Percentiles rank a stretch among this genome's conserved stretches.
phyloP scores from a whole-genome alignment of 2,888 invertebrate species.

The Stenolophus ochropezus region DNA sequence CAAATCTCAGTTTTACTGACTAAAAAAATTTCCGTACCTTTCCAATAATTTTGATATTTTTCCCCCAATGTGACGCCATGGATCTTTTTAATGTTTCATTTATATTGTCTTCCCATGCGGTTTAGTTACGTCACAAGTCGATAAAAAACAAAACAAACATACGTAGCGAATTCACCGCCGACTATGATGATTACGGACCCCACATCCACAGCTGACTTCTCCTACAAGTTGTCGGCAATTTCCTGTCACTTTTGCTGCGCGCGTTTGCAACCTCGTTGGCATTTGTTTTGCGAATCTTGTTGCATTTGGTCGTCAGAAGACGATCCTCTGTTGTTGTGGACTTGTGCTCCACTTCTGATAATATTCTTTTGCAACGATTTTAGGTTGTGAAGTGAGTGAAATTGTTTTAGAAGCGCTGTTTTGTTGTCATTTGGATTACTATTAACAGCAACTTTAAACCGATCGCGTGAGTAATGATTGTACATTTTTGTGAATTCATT shows the following conservation, averaged over 20 bases:
- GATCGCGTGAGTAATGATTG: slow-evolving; percentile 22
- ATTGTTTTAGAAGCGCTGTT: slow-evolving; percentile 17
- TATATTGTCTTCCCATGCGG: slow-evolving; percentile 25
- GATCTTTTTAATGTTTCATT: not conserved
- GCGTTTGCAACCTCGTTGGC: not conserved
- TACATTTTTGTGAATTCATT: not conserved
- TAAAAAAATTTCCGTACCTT: not conserved
- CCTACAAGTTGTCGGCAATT: slow-evolving; percentile 43
- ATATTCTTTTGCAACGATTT: not conserved
- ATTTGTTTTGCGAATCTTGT: slow-evolving; percentile 22
- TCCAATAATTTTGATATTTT: not conserved
- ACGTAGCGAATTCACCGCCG: slow-evolving; percentile 16
- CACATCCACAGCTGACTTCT: slow-evolving; percentile 41
- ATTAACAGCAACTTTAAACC: not conserved
- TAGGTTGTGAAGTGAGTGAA: slow-evolving; percentile 23
- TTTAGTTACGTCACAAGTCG: slow-evolving; percentile 27
- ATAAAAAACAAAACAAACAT: slow-evolving; percentile 45
- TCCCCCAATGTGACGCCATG: not conserved
- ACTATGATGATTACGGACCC: slow-evolving; percentile 33
- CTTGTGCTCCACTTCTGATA: not conserved
- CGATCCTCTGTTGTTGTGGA: not conserved
- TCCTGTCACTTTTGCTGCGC: slow-evolving; percentile 48
- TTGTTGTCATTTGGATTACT: slow-evolving; percentile 14
- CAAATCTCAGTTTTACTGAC: not conserved
- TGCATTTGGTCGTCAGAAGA: not conserved